Base-by-base conservation (phyloP, 2,113 vertebrate genomes). In the Rutilus rutilus region DNA sequence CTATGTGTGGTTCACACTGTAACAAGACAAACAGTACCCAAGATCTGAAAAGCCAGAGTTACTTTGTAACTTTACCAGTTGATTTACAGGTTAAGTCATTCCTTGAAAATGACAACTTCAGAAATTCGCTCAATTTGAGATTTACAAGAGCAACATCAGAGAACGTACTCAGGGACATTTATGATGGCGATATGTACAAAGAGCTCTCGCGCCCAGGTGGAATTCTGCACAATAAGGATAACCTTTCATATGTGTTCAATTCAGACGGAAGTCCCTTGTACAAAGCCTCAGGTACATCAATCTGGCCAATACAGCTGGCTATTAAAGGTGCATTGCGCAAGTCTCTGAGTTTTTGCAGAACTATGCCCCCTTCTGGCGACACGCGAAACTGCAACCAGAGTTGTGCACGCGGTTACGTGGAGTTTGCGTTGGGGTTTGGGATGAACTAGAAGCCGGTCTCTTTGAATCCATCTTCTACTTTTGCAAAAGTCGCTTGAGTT, bases 231-330 rank as follows among this genome's bases (percentile, higher is more conserved):
- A 50, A 33, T 25, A 62, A 60, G 47, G 5, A 85, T 10, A 78
- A 69, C 6, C 47, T 85, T 45, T 45, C 45, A 45, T 65, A 84
- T 21, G 47, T 30, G 25, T 84, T 84, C 30, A 80, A 71, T 86
- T 86, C 62, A 36, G 64, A 85, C 69, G 76, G 76, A 23, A 79
- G 60, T 50, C 84, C 84, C 15, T 74, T 85, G 27, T 85, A 78
- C 50, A 86, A 80, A 57, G 62, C 47, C 36, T 65, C 84, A 14
- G 65, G 47, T 25, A 39, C 65, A 47, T 86, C 75, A 39, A 57
- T 80, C 19, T 80, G 84, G 76, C 62, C 76, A 75, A 85, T 85
- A 33, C 42, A 85, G 25, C 45, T 71, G 15, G 50, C 65, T 64
- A 39, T 80, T n/a, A n/a, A n/a, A n/a, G n/a, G n/a, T n/a, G n/a